These are phyloP conservation scores for Periplaneta americana DNA, from an alignment of 1,140 invertebrate species.

Conservation along the genomic window DNA sequence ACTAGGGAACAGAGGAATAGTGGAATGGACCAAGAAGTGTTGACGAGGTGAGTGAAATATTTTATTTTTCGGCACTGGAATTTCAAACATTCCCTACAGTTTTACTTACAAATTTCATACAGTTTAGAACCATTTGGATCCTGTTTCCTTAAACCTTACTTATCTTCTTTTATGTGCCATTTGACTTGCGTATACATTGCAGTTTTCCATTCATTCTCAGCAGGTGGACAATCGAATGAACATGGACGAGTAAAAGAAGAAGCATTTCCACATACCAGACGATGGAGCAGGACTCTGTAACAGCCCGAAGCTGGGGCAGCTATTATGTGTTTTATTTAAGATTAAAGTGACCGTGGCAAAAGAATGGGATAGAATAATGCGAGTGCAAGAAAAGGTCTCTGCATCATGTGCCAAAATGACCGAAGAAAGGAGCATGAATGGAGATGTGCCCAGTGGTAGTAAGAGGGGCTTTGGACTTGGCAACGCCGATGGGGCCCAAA, in stretches of 20 bases:
- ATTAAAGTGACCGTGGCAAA: conserved; percentile 11
- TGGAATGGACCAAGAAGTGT: conserved; percentile 24
- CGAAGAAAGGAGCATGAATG: conserved; percentile 32
- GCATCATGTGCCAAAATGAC: conserved; percentile 32
- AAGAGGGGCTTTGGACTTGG: conserved; percentile 21
- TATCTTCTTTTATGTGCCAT: not conserved
- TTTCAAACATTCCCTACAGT: not conserved
- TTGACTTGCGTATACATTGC: conserved; percentile 1
- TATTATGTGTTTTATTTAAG: conserved; percentile 11
- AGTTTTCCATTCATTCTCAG: conserved; percentile 22
- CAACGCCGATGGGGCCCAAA: conserved; percentile 21
- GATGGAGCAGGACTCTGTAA: conserved; percentile 20
- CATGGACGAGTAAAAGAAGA: conserved; percentile 20
- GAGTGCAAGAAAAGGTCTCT: conserved; percentile 26
- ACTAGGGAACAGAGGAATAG: conserved; percentile 21
- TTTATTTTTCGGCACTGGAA: conserved; percentile 5
- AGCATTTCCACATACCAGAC: conserved; percentile 23
- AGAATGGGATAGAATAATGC: conserved; percentile 27
- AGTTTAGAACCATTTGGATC: not conserved
- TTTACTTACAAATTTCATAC: not conserved
- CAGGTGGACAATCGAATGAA: conserved; percentile 24
- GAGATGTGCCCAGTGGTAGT: conserved; percentile 26
- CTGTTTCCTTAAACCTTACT: not conserved
- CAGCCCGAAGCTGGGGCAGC: conserved; percentile 12
- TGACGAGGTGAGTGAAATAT: conserved; percentile 20